These are phyloP conservation scores for Callopanchax toddi DNA, from an alignment of 2,113 vertebrate genomes.

Conservation along the genomic window DNA sequence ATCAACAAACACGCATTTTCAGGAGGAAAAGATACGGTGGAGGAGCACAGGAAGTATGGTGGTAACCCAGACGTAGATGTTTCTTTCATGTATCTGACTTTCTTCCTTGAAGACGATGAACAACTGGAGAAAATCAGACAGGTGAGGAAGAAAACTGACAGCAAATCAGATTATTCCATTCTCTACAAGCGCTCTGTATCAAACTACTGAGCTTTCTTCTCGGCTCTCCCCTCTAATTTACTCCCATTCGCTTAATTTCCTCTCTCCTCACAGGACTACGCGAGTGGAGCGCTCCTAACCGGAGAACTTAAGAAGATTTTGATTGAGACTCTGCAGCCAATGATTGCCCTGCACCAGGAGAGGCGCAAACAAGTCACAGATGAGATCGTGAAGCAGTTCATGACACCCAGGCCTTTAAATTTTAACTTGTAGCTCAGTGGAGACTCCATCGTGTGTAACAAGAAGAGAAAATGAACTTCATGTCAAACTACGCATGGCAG, in stretches of 20 bases:
- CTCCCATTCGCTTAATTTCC: neutral
- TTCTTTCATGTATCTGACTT: constrained; percentile 96
- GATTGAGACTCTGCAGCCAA: constrained; percentile 91
- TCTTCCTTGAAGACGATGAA: constrained; percentile 97
- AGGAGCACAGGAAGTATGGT: constrained; percentile 91
- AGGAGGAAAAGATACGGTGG: constrained; percentile 92
- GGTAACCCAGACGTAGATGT: constrained; percentile 95
- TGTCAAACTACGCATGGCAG: constrained; percentile 31
- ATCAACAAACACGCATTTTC: constrained; percentile 98
- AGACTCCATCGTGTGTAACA: neutral
- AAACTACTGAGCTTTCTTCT: constrained; percentile 1
- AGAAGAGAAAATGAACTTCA: neutral
- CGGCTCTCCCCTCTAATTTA: neutral
- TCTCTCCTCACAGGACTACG: constrained; percentile 84
- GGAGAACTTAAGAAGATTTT: constrained; percentile 95
- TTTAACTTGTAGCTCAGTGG: constrained; percentile 80
- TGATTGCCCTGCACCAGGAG: constrained; percentile 91
- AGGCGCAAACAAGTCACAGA: constrained; percentile 89
- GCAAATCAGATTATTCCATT: neutral
- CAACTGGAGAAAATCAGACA: constrained; percentile 91
- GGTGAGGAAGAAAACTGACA: constrained; percentile 69
- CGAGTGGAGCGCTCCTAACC: constrained; percentile 89
- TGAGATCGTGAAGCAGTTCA: constrained; percentile 87
- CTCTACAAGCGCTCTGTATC: neutral
- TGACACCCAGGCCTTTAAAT: constrained; percentile 90